These are phyloP conservation scores for Girardia tigrina DNA, from an alignment of 2,888 invertebrate genomes.

Conservation along the genomic window DNA sequence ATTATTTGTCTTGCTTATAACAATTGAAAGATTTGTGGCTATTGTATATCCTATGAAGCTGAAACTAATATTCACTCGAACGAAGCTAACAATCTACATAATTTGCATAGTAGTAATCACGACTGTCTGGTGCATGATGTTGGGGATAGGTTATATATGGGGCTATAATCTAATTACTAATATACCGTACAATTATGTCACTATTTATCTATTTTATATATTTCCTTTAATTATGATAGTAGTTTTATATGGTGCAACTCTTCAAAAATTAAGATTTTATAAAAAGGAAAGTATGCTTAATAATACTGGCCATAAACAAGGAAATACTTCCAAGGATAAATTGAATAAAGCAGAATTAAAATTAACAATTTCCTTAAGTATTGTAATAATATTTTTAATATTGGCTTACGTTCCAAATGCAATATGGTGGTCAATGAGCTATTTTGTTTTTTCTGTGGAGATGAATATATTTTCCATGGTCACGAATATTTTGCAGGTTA, in stretches of 20 bases:
- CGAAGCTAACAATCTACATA: background rate
- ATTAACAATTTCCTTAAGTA: conserved; percentile 16
- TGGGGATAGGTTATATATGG: background rate
- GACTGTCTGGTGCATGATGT: background rate
- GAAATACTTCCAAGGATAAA: background rate
- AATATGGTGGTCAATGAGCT: conserved; percentile 25
- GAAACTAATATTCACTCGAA: background rate
- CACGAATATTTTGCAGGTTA: conserved; percentile 9
- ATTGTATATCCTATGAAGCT: conserved; percentile 16
- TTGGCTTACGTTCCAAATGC: conserved; percentile 18
- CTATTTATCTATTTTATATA: conserved; percentile 23
- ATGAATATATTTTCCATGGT: conserved; percentile 24
- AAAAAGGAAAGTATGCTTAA: background rate
- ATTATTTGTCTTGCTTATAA: conserved; percentile 2
- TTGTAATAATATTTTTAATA: conserved; percentile 4
- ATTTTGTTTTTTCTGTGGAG: background rate
- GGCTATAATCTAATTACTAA: background rate
- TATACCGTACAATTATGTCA: background rate
- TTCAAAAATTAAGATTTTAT: background rate
- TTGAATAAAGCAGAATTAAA: conserved; percentile 2
- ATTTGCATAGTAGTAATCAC: background rate
- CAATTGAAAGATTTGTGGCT: conserved; percentile 24
- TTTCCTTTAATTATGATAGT: background rate
- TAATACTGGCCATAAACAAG: background rate
- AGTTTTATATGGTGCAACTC: background rate